These are phyloP conservation scores for Subacronicta megacephala DNA, from an alignment of 2,888 invertebrate species.

Conservation along the genomic window DNA sequence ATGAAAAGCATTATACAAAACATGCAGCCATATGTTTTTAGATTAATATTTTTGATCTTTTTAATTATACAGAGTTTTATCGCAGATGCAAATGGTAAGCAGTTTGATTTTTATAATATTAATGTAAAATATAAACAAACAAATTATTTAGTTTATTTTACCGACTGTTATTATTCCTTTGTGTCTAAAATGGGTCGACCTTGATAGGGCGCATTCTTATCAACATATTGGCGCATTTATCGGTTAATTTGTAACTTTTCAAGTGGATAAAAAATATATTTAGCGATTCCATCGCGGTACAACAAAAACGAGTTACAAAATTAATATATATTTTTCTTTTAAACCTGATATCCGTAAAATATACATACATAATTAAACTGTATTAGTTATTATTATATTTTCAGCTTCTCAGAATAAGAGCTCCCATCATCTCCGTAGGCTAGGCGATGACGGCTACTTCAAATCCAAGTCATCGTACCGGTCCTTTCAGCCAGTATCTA, in stretches of 20 bases:
- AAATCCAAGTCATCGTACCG: slow-evolving; percentile 77
- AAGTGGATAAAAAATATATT: no score
- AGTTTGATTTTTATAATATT: background rate
- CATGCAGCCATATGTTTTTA: slow-evolving; percentile 59
- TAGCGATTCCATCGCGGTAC: no score
- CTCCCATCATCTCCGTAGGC: slow-evolving; percentile 69
- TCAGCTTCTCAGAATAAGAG: slow-evolving; percentile 67
- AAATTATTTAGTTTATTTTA: background rate
- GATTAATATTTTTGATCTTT: slow-evolving; percentile 58
- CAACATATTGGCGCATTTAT: no score
- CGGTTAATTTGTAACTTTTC: no score
- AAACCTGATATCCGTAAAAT: no score
- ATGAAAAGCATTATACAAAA: slow-evolving; percentile 23
- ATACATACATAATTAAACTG: no score
- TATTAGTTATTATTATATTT: slow-evolving; percentile 50
- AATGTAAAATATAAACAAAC: no score
- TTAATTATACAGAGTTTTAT: slow-evolving; percentile 61
- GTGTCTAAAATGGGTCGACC: no score
- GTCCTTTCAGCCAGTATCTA: slow-evolving; percentile 80
- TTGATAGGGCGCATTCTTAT: no score
- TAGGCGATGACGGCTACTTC: slow-evolving; percentile 71
- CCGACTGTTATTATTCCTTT: background rate
- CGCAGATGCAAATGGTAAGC: slow-evolving; percentile 58
- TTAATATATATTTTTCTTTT: no score
- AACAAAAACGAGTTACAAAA: no score